Percentiles rank a stretch among this genome's conserved stretches.
These are phyloP conservation scores for Marcusenius ussheri DNA, from an alignment of 2,113 vertebrate genomes.

Conservation along the genomic window DNA sequence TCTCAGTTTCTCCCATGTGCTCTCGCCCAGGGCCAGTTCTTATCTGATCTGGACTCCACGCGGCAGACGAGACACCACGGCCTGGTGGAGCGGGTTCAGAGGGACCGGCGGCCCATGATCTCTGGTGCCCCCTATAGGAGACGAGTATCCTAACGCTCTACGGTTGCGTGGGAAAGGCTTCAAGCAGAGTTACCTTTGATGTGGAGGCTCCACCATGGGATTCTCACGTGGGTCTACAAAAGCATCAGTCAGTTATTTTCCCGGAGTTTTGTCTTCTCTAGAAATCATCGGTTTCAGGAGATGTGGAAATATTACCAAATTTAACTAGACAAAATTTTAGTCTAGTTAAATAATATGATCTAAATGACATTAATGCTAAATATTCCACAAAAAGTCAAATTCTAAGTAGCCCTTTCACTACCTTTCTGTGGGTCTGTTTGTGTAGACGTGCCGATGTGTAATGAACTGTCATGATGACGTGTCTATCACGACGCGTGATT, in stretches of 20 bases:
- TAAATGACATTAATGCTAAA: background rate
- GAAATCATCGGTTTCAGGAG: background rate
- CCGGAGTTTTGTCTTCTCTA: background rate
- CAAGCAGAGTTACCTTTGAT: background rate
- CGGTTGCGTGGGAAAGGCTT: background rate
- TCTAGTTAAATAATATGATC: background rate
- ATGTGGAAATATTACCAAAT: background rate
- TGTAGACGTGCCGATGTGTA: background rate
- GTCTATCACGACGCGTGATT: background rate
- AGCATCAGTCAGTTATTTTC: background rate
- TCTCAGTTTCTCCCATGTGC: background rate
- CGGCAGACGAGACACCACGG: constrained; percentile 66
- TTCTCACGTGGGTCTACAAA: background rate
- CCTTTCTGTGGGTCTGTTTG: background rate
- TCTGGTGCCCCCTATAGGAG: constrained; percentile 64
- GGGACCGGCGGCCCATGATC: constrained; percentile 65
- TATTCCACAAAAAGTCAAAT: background rate
- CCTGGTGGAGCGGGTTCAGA: constrained; percentile 67
- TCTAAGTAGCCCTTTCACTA: background rate
- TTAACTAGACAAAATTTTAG: background rate
- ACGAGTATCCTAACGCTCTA: constrained; percentile 67
- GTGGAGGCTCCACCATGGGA: background rate
- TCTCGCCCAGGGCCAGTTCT: constrained; percentile 53
- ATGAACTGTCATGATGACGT: background rate
- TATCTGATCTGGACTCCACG: constrained; percentile 57